phyloP scores from a whole-genome alignment of 2,113 vertebrate genomes.

The Tricholaema leucomelas region DNA sequence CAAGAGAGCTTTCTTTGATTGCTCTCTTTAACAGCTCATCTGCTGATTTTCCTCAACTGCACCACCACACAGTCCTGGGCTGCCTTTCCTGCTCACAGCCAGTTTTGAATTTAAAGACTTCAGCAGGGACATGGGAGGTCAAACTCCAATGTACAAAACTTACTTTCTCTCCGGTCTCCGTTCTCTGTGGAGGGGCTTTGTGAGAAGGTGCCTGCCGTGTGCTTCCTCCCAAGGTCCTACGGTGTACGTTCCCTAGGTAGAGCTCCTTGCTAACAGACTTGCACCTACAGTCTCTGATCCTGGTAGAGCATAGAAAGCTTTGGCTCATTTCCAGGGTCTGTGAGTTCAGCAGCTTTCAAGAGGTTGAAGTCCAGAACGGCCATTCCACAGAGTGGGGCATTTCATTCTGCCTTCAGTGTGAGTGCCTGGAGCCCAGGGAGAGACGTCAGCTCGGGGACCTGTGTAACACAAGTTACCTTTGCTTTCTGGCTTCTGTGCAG shows the following conservation, averaged over 20 bases:
- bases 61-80: not conserved
- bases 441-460: not conserved
- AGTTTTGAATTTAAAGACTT: not conserved
- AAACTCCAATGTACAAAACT: not conserved
- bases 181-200: not conserved
- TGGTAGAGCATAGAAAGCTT: constrained; percentile 7
- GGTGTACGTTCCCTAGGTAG: not conserved
- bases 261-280: constrained; percentile 30
- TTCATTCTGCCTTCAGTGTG: constrained; percentile 14
- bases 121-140: not conserved
- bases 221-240: not conserved
- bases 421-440: not conserved
- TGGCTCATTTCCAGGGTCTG: not conserved
- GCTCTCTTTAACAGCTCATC: constrained; percentile 11
- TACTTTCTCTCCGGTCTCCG: not conserved
- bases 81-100: not conserved
- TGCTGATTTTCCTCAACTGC: not conserved
- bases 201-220: not conserved
- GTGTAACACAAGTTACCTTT: not conserved
- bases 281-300: not conserved
- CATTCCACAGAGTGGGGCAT: not conserved
- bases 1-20: constrained; percentile 1
- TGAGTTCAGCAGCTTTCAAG: constrained; percentile 24
- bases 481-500: not conserved
- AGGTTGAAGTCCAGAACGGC: constrained; percentile 14